Conservation (phyloP, 2,113 vertebrate genomes). For the Caranx ignobilis region DNA sequence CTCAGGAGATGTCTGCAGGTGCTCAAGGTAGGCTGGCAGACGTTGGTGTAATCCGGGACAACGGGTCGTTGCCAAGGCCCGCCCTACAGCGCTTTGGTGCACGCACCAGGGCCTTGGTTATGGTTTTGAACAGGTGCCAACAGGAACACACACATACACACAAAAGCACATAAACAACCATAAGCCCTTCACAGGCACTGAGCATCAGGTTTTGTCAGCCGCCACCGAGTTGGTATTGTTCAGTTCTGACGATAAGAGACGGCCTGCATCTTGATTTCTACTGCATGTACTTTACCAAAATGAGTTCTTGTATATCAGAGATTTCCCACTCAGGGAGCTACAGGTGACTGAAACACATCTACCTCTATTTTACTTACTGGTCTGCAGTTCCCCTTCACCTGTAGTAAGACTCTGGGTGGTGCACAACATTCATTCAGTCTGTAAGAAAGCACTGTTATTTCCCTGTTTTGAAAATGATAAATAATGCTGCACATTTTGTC, state of each 20-base stretch:
- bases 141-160: background rate
- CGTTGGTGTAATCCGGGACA: conserved; percentile 56
- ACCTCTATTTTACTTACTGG: background rate
- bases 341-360: background rate
- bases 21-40: conserved; percentile 42
- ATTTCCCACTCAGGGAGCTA: background rate
- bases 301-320: background rate
- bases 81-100: conserved; percentile 20
- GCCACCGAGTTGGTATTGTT: background rate
- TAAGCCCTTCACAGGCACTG: background rate
- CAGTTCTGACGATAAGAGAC: no score
- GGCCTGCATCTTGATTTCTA: background rate
- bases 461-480: background rate
- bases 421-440: background rate
- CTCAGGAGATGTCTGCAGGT: conserved; percentile 37
- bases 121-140: conserved; percentile 48
- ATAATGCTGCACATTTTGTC: background rate
- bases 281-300: no score
- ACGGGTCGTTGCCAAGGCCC: conserved; percentile 38
- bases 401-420: background rate
- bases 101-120: conserved; percentile 22
- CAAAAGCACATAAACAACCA: background rate
- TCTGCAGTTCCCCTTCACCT: background rate
- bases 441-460: background rate
- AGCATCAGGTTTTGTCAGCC: conserved; percentile 9